A percentile compares a stretch with the other conserved stretches of the same genome.
Evolutionary conservation across 2,797 vertebrate species (phyloP).

Genomic region (Taeniopygia guttata): DNA sequence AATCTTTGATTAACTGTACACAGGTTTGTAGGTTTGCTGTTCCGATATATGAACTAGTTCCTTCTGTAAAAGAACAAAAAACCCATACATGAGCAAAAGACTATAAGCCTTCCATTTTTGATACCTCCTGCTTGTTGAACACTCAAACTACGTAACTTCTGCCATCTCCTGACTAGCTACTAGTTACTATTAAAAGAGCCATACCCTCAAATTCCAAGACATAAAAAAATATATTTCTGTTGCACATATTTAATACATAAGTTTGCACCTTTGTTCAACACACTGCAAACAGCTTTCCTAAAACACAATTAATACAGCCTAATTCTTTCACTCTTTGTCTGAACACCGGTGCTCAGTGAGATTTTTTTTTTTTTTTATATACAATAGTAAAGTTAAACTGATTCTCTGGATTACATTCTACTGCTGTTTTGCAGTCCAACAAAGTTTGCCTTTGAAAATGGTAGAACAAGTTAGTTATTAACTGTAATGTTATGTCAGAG

Average conservation of each 20-base stretch:
- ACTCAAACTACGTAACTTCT: neutral
- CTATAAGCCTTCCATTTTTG: neutral
- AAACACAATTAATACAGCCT: neutral
- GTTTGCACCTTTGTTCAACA: neutral
- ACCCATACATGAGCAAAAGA: neutral
- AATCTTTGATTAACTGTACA: neutral
- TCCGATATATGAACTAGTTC: neutral
- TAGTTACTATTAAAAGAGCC: neutral
- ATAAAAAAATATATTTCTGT: neutral
- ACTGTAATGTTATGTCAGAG: neutral
- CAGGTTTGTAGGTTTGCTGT: neutral
- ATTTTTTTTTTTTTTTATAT: neutral
- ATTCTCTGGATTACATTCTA: neutral
- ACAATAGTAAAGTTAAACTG: neutral
- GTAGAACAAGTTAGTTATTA: neutral
- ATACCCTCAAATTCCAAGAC: neutral
- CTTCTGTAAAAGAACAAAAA: neutral
- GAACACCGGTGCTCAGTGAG: neutral
- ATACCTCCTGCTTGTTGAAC: neutral
- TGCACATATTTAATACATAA: neutral
- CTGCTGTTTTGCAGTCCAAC: neutral
- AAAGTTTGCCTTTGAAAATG: neutral
- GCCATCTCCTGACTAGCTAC: neutral
- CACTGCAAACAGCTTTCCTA: neutral
- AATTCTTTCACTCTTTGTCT: neutral